A percentile compares a stretch with the other conserved stretches of the same genome.
Conservation (phyloP, 2,888 invertebrate genomes). For the Boloria selene region DNA sequence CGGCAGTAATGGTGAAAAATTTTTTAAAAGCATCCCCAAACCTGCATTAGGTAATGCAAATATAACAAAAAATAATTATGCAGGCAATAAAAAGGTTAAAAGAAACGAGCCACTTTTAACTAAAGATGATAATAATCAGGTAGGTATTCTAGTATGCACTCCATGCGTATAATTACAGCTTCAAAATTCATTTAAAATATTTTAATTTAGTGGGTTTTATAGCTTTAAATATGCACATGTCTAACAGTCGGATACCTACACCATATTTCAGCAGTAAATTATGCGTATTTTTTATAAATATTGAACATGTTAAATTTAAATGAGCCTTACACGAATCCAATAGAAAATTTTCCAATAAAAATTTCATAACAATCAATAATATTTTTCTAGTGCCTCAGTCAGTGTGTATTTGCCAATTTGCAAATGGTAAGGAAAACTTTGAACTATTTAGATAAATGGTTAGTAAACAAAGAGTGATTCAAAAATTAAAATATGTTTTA, state of each 20-base stretch:
- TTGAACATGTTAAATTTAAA: neutral
- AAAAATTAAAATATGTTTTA: conserved; percentile 13
- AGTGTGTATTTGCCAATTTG: conserved; percentile 77
- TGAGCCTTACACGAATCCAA: neutral
- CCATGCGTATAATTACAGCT: neutral
- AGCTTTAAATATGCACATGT: too few species aligned
- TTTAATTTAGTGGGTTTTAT: too few species aligned
- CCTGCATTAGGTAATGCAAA: conserved; percentile 40
- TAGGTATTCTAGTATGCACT: conserved; percentile 53
- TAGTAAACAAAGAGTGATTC: conserved; percentile 13
- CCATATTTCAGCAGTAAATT: too few species aligned
- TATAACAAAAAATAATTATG: conserved; percentile 26
- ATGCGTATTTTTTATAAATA: too few species aligned
- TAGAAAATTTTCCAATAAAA: neutral
- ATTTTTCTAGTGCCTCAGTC: conserved; percentile 74
- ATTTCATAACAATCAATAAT: conserved; percentile 26
- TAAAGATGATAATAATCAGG: conserved; percentile 62
- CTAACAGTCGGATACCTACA: too few species aligned
- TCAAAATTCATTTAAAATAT: neutral
- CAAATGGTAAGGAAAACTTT: conserved; percentile 67
- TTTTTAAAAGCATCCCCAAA: conserved; percentile 49
- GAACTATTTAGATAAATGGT: neutral
- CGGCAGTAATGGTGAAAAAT: conserved; percentile 51
- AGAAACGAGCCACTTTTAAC: conserved; percentile 59
- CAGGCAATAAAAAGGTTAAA: conserved; percentile 49